Conservation (phyloP, 2,888 invertebrate genomes). For the Andrena bicolor region DNA sequence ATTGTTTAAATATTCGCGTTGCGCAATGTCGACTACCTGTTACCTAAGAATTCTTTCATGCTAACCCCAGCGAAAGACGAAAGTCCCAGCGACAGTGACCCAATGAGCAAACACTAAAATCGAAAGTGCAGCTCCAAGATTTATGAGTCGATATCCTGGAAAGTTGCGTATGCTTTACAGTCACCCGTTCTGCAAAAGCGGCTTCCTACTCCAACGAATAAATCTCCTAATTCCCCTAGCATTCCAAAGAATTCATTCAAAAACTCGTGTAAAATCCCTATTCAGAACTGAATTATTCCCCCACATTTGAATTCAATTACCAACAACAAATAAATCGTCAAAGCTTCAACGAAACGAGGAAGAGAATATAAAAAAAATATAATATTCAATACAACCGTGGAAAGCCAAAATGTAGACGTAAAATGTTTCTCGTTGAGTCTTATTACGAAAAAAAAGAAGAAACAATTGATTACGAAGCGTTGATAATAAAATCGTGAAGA, state of each 20-base stretch:
- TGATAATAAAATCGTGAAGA: too few relatives aligned
- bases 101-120: constrained; percentile 72
- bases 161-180: constrained; percentile 26
- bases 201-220: background rate
- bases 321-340: background rate
- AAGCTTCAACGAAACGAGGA: background rate
- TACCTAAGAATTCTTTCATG: background rate
- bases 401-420: too few relatives aligned
- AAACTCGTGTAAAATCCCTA: background rate
- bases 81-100: constrained; percentile 64
- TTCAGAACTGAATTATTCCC: background rate
- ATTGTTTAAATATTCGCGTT: background rate
- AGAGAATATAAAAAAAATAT: background rate
- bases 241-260: constrained; percentile 2
- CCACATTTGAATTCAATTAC: background rate
- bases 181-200: constrained; percentile 29
- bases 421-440: too few relatives aligned
- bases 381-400: too few relatives aligned
- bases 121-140: constrained; percentile 65
- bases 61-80: constrained; percentile 12
- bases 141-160: constrained; percentile 63
- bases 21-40: constrained; percentile 10
- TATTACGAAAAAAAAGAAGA: too few relatives aligned
- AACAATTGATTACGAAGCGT: too few relatives aligned
- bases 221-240: constrained; percentile 25